phyloP scores from a whole-genome alignment of 2,888 invertebrate species.

The Coronaproctus castanopsis region DNA sequence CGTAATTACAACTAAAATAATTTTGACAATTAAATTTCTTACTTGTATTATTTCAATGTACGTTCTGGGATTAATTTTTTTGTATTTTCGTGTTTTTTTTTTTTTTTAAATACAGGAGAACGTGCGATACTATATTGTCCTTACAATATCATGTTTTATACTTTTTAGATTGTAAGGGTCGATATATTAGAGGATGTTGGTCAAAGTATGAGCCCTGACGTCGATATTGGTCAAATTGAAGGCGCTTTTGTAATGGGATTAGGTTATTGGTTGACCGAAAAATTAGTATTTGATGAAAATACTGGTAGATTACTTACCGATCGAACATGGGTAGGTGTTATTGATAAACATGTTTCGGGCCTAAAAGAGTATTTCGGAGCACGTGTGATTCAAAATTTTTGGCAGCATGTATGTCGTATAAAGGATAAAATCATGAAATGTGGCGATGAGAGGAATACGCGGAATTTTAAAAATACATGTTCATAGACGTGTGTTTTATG shows the following conservation, averaged over 20 bases:
- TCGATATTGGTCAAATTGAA: constrained; percentile 91
- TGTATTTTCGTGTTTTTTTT: not conserved
- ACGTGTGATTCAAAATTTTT: not conserved
- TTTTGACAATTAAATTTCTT: not conserved
- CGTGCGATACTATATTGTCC: too few relatives aligned
- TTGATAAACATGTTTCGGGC: not conserved
- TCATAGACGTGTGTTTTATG: too few relatives aligned
- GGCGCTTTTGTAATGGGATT: constrained; percentile 65
- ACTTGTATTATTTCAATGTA: not conserved
- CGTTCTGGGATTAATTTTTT: not conserved
- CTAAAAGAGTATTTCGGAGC: too few relatives aligned
- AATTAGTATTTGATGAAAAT: constrained; percentile 9
- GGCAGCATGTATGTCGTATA: not conserved
- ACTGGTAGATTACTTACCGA: constrained; percentile 10
- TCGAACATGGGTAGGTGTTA: constrained; percentile 10
- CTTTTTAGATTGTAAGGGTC: constrained; percentile 45
- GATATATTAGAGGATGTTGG: constrained; percentile 97
- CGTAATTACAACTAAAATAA: too few relatives aligned
- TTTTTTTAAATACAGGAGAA: too few relatives aligned
- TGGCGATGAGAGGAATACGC: constrained; percentile 68
- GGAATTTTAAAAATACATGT: too few relatives aligned
- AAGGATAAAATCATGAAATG: constrained; percentile 48
- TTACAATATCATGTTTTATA: too few relatives aligned
- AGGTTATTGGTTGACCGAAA: constrained; percentile 15
- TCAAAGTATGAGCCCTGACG: constrained; percentile 83